Evolutionary conservation across 2,113 vertebrate species (phyloP).

Genomic region (Protobothrops mucrosquamatus): DNA sequence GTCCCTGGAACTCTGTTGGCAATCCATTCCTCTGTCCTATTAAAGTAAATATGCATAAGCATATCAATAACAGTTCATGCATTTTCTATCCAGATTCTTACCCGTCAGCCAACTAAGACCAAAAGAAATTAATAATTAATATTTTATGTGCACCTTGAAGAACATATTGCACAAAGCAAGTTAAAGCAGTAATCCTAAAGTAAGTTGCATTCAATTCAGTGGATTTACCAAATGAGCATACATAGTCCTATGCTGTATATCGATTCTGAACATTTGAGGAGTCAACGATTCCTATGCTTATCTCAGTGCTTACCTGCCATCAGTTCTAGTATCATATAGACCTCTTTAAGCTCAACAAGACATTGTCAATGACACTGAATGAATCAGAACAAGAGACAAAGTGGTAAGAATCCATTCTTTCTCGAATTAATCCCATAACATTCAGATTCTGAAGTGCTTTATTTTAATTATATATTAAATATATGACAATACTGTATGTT

Average conservation of each 20-base stretch:
- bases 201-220: neutral
- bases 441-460: slow-evolving; percentile 14
- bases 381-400: slow-evolving; percentile 2
- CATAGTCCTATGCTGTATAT: neutral
- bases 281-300: neutral
- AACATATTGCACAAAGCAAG: neutral
- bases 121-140: neutral
- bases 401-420: neutral
- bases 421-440: neutral
- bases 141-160: neutral
- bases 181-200: neutral
- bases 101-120: neutral
- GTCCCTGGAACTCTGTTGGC: slow-evolving; percentile 89
- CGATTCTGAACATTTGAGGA: neutral
- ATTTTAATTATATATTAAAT: neutral
- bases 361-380: neutral
- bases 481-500: neutral
- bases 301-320: neutral
- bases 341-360: neutral
- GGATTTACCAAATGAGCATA: neutral
- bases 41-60: slow-evolving; percentile 18
- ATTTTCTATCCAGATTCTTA: neutral
- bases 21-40: slow-evolving; percentile 94
- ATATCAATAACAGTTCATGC: slow-evolving; percentile 5
- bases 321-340: neutral